Percentiles rank a stretch among this genome's conserved stretches.
phyloP scores from a whole-genome alignment of 1,140 invertebrate species.

The Trissolcus basalis region DNA sequence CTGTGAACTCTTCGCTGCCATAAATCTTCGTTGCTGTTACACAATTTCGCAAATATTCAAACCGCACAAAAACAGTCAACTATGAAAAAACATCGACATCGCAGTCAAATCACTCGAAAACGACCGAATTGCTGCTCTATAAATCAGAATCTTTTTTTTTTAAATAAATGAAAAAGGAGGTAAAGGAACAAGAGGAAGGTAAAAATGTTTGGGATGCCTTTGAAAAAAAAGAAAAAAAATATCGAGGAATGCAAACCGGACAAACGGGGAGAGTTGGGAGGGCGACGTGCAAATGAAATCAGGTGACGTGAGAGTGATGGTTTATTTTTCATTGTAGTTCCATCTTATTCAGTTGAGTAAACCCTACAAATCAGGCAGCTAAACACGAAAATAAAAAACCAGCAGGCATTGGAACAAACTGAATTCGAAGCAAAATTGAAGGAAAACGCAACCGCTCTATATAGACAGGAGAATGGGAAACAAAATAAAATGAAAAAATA shows the following conservation, averaged over 20 bases:
- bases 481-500: slow-evolving; percentile 13
- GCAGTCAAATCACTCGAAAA: slow-evolving; percentile 46
- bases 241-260: not conserved
- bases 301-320: slow-evolving; percentile 47
- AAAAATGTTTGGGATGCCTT: not conserved
- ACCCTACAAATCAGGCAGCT: slow-evolving; percentile 61
- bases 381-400: slow-evolving; percentile 55
- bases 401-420: slow-evolving; percentile 48
- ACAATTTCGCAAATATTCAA: slow-evolving; percentile 1
- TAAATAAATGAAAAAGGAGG: slow-evolving; percentile 16
- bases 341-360: slow-evolving; percentile 52
- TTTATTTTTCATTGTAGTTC: slow-evolving; percentile 58
- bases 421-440: not conserved
- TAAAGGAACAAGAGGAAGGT: slow-evolving; percentile 11
- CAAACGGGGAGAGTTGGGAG: slow-evolving; percentile 4
- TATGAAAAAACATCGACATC: slow-evolving; percentile 33
- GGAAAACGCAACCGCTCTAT: slow-evolving; percentile 3
- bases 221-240: too few species aligned
- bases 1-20: slow-evolving; percentile 38
- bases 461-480: slow-evolving; percentile 3
- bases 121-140: too few species aligned
- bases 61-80: slow-evolving; percentile 30
- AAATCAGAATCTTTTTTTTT: too few species aligned
- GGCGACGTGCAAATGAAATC: slow-evolving; percentile 57
- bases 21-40: slow-evolving; percentile 2